Evolutionary conservation across 1,140 invertebrate genomes (phyloP).

Genomic region (Coboldia fuscipes): DNA sequence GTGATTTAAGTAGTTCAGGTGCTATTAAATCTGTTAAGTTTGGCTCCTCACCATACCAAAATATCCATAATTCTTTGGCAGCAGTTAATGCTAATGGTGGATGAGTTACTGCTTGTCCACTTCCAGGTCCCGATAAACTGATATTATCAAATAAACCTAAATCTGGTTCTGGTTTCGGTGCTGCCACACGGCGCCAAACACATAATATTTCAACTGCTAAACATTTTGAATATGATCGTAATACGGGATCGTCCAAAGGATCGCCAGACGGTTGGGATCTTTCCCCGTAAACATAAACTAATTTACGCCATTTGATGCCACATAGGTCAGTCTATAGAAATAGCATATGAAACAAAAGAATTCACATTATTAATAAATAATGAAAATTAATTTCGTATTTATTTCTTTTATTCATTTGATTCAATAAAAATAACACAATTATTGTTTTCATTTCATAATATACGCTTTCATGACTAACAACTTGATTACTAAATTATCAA

Average conservation of each 20-base stretch:
- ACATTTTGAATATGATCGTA: constrained; percentile 82
- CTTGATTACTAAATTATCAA: no score
- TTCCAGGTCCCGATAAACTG: constrained; percentile 3
- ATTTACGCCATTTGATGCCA: constrained; percentile 97
- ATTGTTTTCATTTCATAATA: no score
- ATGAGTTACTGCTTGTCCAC: constrained; percentile 15
- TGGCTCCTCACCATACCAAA: constrained; percentile 97
- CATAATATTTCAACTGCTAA: constrained; percentile 84
- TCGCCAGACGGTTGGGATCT: constrained; percentile 31
- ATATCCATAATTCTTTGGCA: constrained; percentile 94
- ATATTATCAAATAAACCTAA: constrained; percentile 20
- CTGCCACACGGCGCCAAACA: constrained; percentile 76
- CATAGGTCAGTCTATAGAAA: constrained; percentile 76
- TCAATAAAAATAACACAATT: no score
- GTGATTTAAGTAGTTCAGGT: constrained; percentile 45
- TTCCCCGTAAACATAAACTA: constrained; percentile 56
- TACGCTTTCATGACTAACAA: no score
- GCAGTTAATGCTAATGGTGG: constrained; percentile 49
- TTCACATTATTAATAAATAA: no score
- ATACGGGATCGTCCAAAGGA: constrained; percentile 79
- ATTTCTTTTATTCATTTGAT: no score
- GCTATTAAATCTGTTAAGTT: constrained; percentile 65
- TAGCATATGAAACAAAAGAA: no score
- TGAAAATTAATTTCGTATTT: no score
- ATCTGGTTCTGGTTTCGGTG: constrained; percentile 23